Evolutionary conservation across 1,140 invertebrate species (phyloP).

Genomic region (Drosophila tropicalis): DNA sequence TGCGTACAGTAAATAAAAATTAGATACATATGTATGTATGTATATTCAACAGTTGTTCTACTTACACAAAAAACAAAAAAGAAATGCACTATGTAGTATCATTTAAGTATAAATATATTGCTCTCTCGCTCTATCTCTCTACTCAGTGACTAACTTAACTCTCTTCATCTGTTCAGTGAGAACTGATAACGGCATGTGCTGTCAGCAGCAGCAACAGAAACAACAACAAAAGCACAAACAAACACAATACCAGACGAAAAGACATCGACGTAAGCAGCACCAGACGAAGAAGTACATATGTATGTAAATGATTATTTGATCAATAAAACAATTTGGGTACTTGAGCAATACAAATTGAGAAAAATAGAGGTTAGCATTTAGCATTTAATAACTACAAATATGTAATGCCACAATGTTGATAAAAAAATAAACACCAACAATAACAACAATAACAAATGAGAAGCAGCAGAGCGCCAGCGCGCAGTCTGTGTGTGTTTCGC

Average conservation of each 20-base stretch:
- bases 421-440: not conserved
- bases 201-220: conserved; percentile 26
- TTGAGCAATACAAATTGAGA: conserved; percentile 12
- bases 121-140: conserved; percentile 14
- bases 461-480: conserved; percentile 43
- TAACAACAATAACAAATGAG: conserved; percentile 1
- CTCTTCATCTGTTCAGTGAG: conserved; percentile 59
- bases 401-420: conserved; percentile 4
- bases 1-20: not conserved
- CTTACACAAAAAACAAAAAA: not conserved
- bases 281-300: conserved; percentile 34
- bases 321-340: conserved; percentile 59
- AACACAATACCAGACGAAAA: conserved; percentile 17
- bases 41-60: not conserved
- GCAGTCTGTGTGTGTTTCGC: conserved; percentile 25
- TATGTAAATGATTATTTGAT: conserved; percentile 73
- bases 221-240: conserved; percentile 40
- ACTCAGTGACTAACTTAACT: conserved; percentile 44
- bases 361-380: not conserved
- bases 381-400: not conserved
- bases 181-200: conserved; percentile 59
- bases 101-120: not conserved
- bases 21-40: too few species aligned
- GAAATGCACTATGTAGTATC: not conserved
- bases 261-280: conserved; percentile 18